Evolutionary conservation across 2,888 invertebrate genomes (phyloP).

Genomic region (Ectemnius cavifrons): DNA sequence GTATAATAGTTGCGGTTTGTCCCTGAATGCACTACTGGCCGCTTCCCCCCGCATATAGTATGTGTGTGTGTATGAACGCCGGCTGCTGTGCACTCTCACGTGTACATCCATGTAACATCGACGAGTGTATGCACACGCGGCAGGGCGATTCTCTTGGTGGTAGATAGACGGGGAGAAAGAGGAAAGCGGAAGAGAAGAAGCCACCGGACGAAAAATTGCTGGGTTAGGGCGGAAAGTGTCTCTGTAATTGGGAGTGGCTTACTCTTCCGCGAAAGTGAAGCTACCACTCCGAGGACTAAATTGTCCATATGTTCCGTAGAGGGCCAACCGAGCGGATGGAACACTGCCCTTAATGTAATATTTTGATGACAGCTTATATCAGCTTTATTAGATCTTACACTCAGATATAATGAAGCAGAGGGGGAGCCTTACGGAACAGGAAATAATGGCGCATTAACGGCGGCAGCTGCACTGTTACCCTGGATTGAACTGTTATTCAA

Average conservation of each 20-base stretch:
- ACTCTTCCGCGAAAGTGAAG: slow-evolving; percentile 1
- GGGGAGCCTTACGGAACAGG: slow-evolving; percentile 59
- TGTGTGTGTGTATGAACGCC: slow-evolving; percentile 11
- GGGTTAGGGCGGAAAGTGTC: background rate
- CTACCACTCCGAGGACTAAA: background rate
- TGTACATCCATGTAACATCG: no score
- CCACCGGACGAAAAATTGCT: slow-evolving; percentile 1
- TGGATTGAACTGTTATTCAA: slow-evolving; percentile 73
- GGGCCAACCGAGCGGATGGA: no score
- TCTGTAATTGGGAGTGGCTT: slow-evolving; percentile 10
- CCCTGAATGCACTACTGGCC: background rate
- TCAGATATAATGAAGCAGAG: no score
- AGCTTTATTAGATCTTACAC: no score
- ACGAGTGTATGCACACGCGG: no score
- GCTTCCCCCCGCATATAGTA: background rate
- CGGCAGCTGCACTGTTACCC: slow-evolving; percentile 72
- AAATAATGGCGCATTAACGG: slow-evolving; percentile 71
- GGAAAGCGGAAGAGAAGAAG: background rate
- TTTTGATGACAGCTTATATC: no score
- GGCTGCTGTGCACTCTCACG: background rate
- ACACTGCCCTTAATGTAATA: no score
- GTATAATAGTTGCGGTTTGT: slow-evolving; percentile 51
- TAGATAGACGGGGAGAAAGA: slow-evolving; percentile 4
- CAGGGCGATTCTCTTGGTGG: no score
- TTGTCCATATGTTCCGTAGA: background rate